Base-by-base conservation (phyloP, 2,113 vertebrate species). In the Thunnus maccoyii region DNA sequence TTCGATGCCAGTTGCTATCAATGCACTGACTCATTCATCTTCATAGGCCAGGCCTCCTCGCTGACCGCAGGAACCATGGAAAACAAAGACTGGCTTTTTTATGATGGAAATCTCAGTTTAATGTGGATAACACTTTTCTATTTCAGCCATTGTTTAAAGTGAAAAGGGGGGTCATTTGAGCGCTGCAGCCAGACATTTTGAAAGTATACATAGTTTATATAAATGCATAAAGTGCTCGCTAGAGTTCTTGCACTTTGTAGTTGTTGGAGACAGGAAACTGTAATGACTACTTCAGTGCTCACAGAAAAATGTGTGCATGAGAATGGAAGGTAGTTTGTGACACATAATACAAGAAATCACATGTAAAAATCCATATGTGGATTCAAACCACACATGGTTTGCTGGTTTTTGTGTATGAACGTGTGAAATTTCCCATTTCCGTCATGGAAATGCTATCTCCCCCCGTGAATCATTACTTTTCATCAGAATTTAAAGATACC, bases 81-180 rank as follows among this genome's bases (percentile, higher is more conserved):
- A 91, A 92, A 92, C 90, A 92, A 92, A 92, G 85, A 69, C 18
- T 69, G 50, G 64, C 41, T 3, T 87, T 41, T 89, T 89, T 82
- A 86, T 44, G 63, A 83, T 58, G 84, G 89, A 90, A 90, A 89
- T 77, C 66, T 83, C 65, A 78, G 73, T 84, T 84, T 88, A 77
- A 83, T 78, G 84, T 72, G 82, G 60, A 87, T 76, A 81, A 83
- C 86, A 72, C 84, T 73, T 89, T 83, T 86, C 70, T 72, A 69
- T 86, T 85, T 72, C 67, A 74, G 72, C 57, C 75, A 80, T 91
- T 91, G 85, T 89, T 92, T 73, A 9, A 48, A 83, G 72, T 22
- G 32, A 86, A 72, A 76, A n/a, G 57, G 11, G 12, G 52, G 66
- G 41, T 81, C 62, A 69, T 56, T 86, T 67, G 60, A 65, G 61